Evolutionary conservation across 1,140 invertebrate species (phyloP), one percentile per base, ranked within the genome.

Genomic region (Rhopalosiphum maidis): DNA sequence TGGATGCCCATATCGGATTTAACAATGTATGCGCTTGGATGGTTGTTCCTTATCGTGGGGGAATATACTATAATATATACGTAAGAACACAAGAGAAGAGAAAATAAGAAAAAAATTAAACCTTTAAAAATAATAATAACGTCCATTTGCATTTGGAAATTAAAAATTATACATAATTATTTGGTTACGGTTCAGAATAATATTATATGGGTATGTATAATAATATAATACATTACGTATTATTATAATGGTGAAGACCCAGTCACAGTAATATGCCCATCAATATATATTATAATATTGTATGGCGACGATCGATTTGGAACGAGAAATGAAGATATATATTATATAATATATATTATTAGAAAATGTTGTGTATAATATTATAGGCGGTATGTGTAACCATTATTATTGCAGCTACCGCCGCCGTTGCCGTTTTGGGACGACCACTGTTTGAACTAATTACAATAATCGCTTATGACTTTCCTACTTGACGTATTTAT

Each of bases 91-190:
- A 83, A 37, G 22, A 83, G 82, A 83, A 83, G 41, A 35, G 48
- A 89, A 35, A 37, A 30, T 4, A 22, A n/a, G 41, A 18, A 51
- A 87, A 35, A 89, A 89, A 89, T 48, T 48, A 51, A 51, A 54
- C 30, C 46, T n/a, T 25, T 55, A 23, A 89, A 89, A 89, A 60
- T 55, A 41, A 90, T 90, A 85, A 85, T 35, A 22, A 82, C 60
- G 77, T 92, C 30, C 46, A 92, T 92, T 92, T 92, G n/a, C 77
- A 92, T 92, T 92, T 85, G 46, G n/a, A 83, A 83, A 83, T 92
- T 92, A 83, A 83, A 92, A 92, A 54, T 91, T 92, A 92, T 92
- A 92, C 68, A n/a, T 41, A 55, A 55, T 55, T 55, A 90, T 88
- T 88, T 2, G 30, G 43, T 48, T 88, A 88, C 30, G 86, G 43